Evolutionary conservation across 2,888 invertebrate species (phyloP).

Genomic region (Enoplolaimus lenunculus): DNA sequence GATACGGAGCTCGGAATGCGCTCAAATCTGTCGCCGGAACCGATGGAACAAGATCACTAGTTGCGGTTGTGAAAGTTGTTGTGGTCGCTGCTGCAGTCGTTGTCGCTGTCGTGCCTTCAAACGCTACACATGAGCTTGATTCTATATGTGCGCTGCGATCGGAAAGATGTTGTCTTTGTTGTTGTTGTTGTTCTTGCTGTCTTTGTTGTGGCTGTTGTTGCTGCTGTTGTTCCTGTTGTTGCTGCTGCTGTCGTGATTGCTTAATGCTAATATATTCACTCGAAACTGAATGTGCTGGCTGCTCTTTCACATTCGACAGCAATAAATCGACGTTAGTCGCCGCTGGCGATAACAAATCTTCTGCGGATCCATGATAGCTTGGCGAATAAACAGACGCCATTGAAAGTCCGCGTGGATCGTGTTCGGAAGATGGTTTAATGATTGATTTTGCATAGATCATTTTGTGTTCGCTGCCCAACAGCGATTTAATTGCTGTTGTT

Average conservation of each 20-base stretch:
- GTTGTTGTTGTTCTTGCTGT: slow-evolving; percentile 18
- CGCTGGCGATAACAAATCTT: neutral
- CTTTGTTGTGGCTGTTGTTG: slow-evolving; percentile 19
- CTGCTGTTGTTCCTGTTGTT: neutral
- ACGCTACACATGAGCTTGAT: neutral
- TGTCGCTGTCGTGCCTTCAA: too few relatives aligned
- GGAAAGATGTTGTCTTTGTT: slow-evolving; percentile 13
- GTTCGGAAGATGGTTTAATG: neutral
- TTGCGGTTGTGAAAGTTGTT: too few relatives aligned
- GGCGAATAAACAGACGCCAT: neutral
- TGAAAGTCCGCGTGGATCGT: neutral
- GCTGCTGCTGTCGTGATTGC: neutral
- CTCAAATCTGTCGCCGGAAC: slow-evolving; percentile 23
- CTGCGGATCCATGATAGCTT: neutral
- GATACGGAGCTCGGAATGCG: slow-evolving; percentile 24
- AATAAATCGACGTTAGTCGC: neutral
- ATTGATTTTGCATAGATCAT: neutral
- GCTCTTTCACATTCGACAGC: neutral
- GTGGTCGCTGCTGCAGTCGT: too few relatives aligned
- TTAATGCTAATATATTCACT: neutral
- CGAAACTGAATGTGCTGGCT: neutral
- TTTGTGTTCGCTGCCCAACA: too few relatives aligned
- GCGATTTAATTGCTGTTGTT: too few relatives aligned
- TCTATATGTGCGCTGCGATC: neutral
- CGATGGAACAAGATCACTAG: slow-evolving; percentile 16